Base-by-base conservation (phyloP, 1,140 invertebrate genomes). In the Colletes gigas region DNA sequence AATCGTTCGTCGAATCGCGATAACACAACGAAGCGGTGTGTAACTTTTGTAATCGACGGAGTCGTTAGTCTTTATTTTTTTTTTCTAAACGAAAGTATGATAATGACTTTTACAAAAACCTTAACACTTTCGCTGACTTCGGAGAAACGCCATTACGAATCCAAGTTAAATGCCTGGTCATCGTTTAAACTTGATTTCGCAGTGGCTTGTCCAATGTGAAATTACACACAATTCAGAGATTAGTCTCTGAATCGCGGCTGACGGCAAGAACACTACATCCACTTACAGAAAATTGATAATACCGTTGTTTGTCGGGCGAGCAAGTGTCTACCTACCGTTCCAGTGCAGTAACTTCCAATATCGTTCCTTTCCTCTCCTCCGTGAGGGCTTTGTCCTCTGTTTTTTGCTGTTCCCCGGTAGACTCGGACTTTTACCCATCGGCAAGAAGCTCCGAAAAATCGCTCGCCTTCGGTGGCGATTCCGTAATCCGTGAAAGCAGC, bases 371-470 rank as follows among this genome's bases (percentile, higher is more conserved):
- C 41, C 65, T 39, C 9, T 60, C 21, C 52, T 19, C 52, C 19
- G n/a, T 10, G 52, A 39, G 39, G 21, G 21, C 66, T 47, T 62
- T 67, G 63, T 14, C 65, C 54, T 47, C 44, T 55, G 7, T 41
- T 79, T 82, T 60, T 82, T 68, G 76, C 60, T 67, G 74, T 70
- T 21, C 41, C 54, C 60, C 52, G 14, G 0, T n/a, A 2, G 47
- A 17, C 44, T 59, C 15, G 30, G 44, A 68, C 76, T 83, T 83
- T 83, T 83, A 79, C 70, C 30, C 21, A 62, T 47, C n/a, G 17
- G 9, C 52, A 83, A 79, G 69, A 69, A 79, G 14, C 67, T 39
- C 59, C 82, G 71, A 76, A 77, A 75, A 76, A 76, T 63, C 52
- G 39, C 41, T 55, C 60, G 10, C 52, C 75, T 75, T 54, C 39